Conservation (phyloP, 2,797 vertebrate species). For the Amblyraja radiata region DNA sequence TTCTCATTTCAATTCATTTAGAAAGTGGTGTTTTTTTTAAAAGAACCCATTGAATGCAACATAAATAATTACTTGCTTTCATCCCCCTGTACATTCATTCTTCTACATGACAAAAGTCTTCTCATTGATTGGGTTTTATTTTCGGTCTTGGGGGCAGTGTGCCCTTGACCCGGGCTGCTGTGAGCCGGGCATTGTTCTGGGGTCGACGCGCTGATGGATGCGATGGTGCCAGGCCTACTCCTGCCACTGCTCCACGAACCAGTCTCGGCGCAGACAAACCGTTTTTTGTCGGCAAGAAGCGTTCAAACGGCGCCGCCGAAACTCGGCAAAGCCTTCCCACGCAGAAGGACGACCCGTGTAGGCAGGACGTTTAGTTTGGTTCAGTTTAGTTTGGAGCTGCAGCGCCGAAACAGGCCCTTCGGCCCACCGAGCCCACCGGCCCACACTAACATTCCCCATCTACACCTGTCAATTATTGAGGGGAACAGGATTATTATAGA, state of each 20-base stretch:
- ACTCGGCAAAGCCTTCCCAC: no score
- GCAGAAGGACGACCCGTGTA: no score
- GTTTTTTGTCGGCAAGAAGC: no score
- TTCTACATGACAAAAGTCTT: background rate
- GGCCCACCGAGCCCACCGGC: no score
- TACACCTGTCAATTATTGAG: no score
- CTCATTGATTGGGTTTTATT: background rate
- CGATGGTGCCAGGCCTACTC: background rate
- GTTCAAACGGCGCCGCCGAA: no score
- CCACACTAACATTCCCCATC: no score
- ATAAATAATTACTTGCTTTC: constrained; percentile 19
- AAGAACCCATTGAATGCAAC: background rate
- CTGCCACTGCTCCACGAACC: background rate
- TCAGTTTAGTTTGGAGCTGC: no score
- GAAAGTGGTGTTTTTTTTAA: background rate
- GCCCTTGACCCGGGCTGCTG: background rate
- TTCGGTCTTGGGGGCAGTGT: background rate
- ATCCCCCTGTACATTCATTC: background rate
- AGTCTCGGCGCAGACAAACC: background rate
- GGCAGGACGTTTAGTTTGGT: no score
- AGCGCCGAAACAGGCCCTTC: no score
- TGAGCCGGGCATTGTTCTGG: background rate
- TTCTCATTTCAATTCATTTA: constrained; percentile 5
- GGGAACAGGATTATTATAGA: no score
- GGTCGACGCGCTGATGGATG: background rate